Evolutionary conservation across 2,888 invertebrate genomes (phyloP).

Genomic region (Conops quadrifasciatus): DNA sequence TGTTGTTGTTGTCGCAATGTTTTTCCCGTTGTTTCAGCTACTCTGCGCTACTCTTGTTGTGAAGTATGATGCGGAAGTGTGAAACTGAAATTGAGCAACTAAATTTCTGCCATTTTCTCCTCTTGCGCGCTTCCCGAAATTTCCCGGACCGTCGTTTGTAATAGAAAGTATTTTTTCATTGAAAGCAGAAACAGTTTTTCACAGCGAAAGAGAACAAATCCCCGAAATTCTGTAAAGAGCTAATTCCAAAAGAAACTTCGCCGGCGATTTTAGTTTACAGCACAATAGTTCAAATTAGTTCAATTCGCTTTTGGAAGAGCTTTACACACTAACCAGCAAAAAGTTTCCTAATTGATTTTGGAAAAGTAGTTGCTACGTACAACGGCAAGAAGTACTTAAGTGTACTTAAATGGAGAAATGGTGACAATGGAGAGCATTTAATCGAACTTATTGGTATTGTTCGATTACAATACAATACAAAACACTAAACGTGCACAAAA

Average conservation of each 20-base stretch:
- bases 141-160: constrained; percentile 50
- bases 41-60: constrained; percentile 15
- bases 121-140: constrained; percentile 45
- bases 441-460: no score
- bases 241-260: no score
- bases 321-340: no score
- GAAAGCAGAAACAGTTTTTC: neutral
- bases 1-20: constrained; percentile 16
- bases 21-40: neutral
- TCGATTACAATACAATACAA: no score
- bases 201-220: neutral
- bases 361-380: no score
- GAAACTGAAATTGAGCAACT: constrained; percentile 64
- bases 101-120: constrained; percentile 46
- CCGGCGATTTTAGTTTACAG: no score
- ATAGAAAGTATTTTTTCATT: neutral
- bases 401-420: neutral
- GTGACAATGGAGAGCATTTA: no score
- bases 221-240: neutral
- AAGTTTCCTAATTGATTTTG: no score
- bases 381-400: no score
- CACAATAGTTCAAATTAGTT: no score
- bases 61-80: constrained; percentile 55
- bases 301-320: no score
- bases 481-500: no score